Evolutionary conservation across 2,113 vertebrate species (phyloP).

Genomic region (Pituophis catenifer): DNA sequence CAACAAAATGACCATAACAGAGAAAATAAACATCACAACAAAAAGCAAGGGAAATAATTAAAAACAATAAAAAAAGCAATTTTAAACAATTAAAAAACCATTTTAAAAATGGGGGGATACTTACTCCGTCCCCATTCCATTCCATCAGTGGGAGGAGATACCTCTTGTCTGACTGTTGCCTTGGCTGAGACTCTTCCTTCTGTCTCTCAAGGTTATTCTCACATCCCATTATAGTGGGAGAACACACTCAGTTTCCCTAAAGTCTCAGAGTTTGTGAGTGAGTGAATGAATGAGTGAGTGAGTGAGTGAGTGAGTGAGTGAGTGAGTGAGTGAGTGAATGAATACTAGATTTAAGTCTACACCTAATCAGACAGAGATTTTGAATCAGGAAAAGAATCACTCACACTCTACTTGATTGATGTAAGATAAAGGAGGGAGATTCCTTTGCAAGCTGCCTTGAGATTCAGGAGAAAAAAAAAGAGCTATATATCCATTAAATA

Average conservation of each 20-base stretch:
- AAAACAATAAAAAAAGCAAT: neutral
- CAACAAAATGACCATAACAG: neutral
- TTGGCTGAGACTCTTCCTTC: neutral
- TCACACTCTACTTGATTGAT: neutral
- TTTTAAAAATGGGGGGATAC: neutral
- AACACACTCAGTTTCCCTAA: neutral
- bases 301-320: neutral
- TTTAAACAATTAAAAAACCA: too few species aligned
- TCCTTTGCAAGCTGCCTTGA: neutral
- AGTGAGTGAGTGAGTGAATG: neutral
- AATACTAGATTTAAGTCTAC: neutral
- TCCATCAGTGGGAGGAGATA: neutral
- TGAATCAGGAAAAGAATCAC: neutral
- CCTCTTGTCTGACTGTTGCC: neutral
- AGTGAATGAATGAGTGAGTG: too few species aligned
- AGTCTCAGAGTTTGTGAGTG: neutral
- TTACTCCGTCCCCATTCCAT: neutral
- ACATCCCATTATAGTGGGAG: neutral
- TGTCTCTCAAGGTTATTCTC: neutral
- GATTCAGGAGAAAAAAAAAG: neutral
- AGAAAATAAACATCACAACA: neutral
- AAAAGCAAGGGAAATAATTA: neutral
- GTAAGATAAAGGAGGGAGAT: neutral
- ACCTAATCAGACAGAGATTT: neutral
- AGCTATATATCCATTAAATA: neutral